Evolutionary conservation across 2,888 invertebrate genomes (phyloP).

Genomic region (Rhabditoides inermis): DNA sequence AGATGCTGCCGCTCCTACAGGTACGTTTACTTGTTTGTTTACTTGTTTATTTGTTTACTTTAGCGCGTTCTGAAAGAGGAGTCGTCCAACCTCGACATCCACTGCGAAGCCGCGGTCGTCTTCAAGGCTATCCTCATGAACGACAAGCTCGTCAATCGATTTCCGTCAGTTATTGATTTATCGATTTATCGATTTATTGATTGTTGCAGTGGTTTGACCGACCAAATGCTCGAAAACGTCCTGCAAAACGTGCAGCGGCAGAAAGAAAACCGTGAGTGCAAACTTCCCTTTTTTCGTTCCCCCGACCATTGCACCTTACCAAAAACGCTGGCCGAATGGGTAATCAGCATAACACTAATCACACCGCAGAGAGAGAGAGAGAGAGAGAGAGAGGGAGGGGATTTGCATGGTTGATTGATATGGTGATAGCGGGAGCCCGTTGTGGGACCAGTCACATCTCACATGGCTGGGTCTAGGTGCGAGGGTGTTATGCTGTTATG

Average conservation of each 20-base stretch:
- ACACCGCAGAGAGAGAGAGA: too few relatives aligned
- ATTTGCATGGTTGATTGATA: too few relatives aligned
- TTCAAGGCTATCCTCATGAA: conserved; percentile 41
- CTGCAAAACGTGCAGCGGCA: conserved; percentile 37
- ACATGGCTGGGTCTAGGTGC: too few relatives aligned
- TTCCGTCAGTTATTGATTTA: conserved; percentile 20
- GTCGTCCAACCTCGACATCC: conserved; percentile 38
- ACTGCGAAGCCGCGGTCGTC: conserved; percentile 47
- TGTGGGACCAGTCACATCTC: too few relatives aligned
- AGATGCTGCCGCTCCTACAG: conserved; percentile 36
- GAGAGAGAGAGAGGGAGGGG: too few relatives aligned
- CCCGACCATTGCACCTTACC: too few relatives aligned
- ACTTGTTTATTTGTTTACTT: not conserved
- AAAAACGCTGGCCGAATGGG: too few relatives aligned
- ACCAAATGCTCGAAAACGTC: conserved; percentile 35
- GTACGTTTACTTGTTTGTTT: conserved; percentile 6
- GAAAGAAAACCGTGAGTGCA: conserved; percentile 40
- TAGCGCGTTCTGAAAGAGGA: conserved; percentile 13
- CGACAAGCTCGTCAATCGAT: conserved; percentile 20
- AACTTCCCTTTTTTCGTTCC: too few relatives aligned
- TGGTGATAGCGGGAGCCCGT: too few relatives aligned
- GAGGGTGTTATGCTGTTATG: too few relatives aligned
- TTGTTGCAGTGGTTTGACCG: conserved; percentile 29
- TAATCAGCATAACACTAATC: too few relatives aligned
- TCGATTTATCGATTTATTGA: not conserved